A percentile compares a stretch with the other conserved stretches of the same genome.
Evolutionary conservation across 1,140 invertebrate genomes (phyloP).

Genomic region (Microplitis demolitor): DNA sequence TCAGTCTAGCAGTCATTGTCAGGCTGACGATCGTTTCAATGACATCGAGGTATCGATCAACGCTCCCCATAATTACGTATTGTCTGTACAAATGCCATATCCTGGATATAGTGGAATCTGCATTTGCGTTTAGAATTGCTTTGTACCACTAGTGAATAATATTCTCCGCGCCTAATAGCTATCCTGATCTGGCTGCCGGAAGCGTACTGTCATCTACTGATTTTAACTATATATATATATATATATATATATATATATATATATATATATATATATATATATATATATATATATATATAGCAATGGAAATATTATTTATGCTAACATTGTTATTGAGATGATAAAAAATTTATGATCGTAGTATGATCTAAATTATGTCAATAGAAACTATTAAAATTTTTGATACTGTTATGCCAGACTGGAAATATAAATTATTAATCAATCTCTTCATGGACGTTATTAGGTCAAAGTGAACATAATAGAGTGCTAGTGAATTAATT

Average conservation of each 20-base stretch:
- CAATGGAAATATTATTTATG: too few relatives aligned
- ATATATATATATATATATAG: too few relatives aligned
- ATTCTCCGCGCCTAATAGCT: neutral
- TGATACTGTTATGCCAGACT: too few relatives aligned
- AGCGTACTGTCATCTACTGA: neutral
- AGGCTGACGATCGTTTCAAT: slow-evolving; percentile 28
- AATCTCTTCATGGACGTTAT: too few relatives aligned
- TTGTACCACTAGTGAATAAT: slow-evolving; percentile 1
- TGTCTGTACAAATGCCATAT: slow-evolving; percentile 31
- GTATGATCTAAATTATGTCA: too few relatives aligned
- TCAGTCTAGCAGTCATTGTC: slow-evolving; percentile 39
- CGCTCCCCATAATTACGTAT: slow-evolving; percentile 42
- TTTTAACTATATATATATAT: neutral
- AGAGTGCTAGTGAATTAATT: neutral
- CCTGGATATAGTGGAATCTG: slow-evolving; percentile 2
- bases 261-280: too few relatives aligned
- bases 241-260: too few relatives aligned
- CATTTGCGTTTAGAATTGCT: slow-evolving; percentile 17
- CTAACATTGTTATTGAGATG: too few relatives aligned
- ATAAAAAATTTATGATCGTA: too few relatives aligned
- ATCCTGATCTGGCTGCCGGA: neutral
- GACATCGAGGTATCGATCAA: slow-evolving; percentile 35
- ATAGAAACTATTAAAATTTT: too few relatives aligned
- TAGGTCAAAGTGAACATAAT: too few relatives aligned
- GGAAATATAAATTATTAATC: too few relatives aligned